Evolutionary conservation across 2,888 invertebrate genomes (phyloP), one percentile per base, ranked within the genome.

Genomic region (Eilema depressum): DNA sequence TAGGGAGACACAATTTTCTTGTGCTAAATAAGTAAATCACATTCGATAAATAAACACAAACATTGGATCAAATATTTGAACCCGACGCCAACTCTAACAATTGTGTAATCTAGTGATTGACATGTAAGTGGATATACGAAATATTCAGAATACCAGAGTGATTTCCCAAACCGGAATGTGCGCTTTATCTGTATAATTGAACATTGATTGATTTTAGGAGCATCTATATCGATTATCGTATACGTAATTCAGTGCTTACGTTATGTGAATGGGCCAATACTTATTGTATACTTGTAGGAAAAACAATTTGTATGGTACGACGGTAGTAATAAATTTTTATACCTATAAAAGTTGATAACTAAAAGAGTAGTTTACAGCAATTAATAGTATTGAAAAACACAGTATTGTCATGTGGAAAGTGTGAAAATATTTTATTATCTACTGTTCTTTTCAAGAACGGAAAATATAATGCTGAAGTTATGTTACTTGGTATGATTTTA

Each of bases 51-150:
- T 53, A 53, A 53, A 53, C n/a, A 53, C 53, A 8, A 53, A 53
- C n/a, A 53, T 53, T 53, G 17, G 64, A n/a, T 53, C 64, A 64
- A 65, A 56, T 33, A 23, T 56, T 41, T 17, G 63, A 10, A 33
- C 53, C 53, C n/a, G n/a, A 53, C n/a, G 53, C 61, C 30, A n/a
- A 61, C 20, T 7, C 10, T 30, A 61, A 61, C 61, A 61, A 61
- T 30, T 61, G 26, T 28, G 28, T 61, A 60, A 28, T 28, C 26
- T 28, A 20, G 61, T 28, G 61, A 61, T 61, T 61, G 61, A 61
- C 61, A 30, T 61, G 30, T 30, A 28, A 28, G 26, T 61, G 61
- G 28, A 61, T 61, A 30, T 61, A 28, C 61, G 20, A 61, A 26
- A 61, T 61, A 61, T 61, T 61, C 28, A 20, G 28, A 17, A 30